Evolutionary conservation across 2,113 vertebrate species (phyloP), one percentile per base, ranked within the genome.

Genomic region (Coturnix japonica): DNA sequence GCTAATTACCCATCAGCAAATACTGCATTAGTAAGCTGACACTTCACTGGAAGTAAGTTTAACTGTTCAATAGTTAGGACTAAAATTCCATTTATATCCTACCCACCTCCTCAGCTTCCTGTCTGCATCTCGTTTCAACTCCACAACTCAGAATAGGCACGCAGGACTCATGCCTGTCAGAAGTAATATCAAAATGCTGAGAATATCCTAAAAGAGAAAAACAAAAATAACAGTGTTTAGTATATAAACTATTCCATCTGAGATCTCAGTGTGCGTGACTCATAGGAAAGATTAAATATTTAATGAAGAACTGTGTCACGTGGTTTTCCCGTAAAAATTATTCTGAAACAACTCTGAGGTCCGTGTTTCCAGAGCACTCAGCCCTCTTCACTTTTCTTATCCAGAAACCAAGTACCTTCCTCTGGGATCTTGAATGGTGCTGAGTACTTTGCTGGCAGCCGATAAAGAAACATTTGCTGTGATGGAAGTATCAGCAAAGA

Each of bases 31-130:
- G 22, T 33, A 61, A 12, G 3, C 6, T 39, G 47, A 3, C 35
- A 69, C 69, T 80, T 69, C 35, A 49, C 69, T 69, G 22, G 25
- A 94, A 82, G n/a, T 43, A 87, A 67, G 57, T 61, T 51, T 65
- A 82, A 49, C 30, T 80, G 21, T 49, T 63, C 12, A 43, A 12
- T 17, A 82, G 19, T 17, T 63, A 83, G 33, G 13, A 67, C 49
- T 71, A 63, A 87, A 61, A 87, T 73, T 73, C 13, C 19, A 60
- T 9, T 63, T 87, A 21, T 7, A 44, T 26, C 21, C 61, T 35
- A 57, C 26, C 33, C 2, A 53, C 65, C 80, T 41, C 65, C 80
- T 41, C 49, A 88, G 15, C 10, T 81, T 78, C 69, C 46, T 85
- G 5, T 75, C 26, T 79, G 23, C 13, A 49, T 54, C 28, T 73